Conservation (phyloP, 2,797 vertebrate genomes). For the Neomorphus geoffroyi region DNA sequence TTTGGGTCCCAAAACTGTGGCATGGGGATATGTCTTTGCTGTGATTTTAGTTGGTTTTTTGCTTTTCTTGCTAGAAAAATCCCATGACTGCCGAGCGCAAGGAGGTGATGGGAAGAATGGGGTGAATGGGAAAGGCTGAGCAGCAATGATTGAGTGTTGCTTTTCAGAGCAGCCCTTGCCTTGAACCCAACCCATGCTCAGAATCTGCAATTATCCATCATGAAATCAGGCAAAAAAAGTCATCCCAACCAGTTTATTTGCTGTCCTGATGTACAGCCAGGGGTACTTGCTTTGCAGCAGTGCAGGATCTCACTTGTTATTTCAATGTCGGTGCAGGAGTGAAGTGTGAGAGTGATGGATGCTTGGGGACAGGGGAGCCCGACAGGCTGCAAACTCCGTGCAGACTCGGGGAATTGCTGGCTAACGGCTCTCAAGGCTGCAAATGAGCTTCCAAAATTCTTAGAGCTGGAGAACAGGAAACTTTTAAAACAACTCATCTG, state of each 20-base stretch:
- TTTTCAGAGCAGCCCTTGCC: background rate
- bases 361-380: background rate
- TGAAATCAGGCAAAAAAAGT: background rate
- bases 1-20: background rate
- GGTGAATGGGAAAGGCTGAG: background rate
- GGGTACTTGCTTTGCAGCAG: background rate
- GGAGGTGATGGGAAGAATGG: background rate
- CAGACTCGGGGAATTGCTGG: background rate
- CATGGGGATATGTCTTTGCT: background rate
- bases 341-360: background rate
- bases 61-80: background rate
- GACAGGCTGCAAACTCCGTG: background rate
- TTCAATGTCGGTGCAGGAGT: background rate
- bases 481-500: background rate
- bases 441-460: background rate
- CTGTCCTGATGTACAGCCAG: background rate
- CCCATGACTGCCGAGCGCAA: background rate
- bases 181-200: background rate
- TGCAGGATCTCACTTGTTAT: background rate
- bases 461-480: background rate
- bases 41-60: background rate
- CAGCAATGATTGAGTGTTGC: background rate
- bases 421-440: background rate
- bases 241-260: background rate
- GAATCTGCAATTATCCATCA: background rate